Evolutionary conservation across 2,113 vertebrate species (phyloP), one percentile per base, ranked within the genome.

Genomic region (Lichenostomus cassidix): DNA sequence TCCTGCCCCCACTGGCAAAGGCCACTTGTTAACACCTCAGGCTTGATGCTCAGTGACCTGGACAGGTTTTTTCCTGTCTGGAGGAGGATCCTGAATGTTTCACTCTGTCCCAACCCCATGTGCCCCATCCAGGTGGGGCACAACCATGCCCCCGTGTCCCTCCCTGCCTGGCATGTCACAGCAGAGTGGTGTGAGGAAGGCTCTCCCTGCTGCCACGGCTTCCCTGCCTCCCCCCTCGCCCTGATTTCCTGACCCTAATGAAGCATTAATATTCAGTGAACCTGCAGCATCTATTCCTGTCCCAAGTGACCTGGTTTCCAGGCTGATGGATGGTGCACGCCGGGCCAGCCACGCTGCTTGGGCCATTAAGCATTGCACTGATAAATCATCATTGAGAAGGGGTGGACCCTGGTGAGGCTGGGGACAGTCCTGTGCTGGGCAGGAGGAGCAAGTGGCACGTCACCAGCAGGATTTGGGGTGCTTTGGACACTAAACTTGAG

Each of bases 261-360:
- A 95, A 92, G 94, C 93, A 91, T 97, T 94, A 95, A 94, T 96
- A 95, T 95, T 94, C 95, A 96, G 94, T 88, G 97, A 95, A 95
- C 95, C 97, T 96, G 85, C 95, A 90, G 82, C 89, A 67, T 88
- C 97, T 97, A 96, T 96, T 97, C 95, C 95, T 94, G 94, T 96
- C 95, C 96, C 89, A 29, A 71, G 78, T 95, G 95, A 96, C 97
- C 97, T 97, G 94, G 89, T 96, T 97, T 97, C 92, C 92, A 89
- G 90, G 91, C 94, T 97, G 94, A 96, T 88, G 87, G 95, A 96
- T 96, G 84, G 89, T 65, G 87, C 10, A 10, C 0, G 21, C 88
- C 1, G 1, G 89, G 88, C 85, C 70, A 83, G 62, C 94, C 87
- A 65, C 4, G 14, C 86, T 76, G 60, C 53, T 56, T 52, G 88